Conservation (phyloP, 2,797 vertebrate species). For the Notoglanidium macrostoma region DNA sequence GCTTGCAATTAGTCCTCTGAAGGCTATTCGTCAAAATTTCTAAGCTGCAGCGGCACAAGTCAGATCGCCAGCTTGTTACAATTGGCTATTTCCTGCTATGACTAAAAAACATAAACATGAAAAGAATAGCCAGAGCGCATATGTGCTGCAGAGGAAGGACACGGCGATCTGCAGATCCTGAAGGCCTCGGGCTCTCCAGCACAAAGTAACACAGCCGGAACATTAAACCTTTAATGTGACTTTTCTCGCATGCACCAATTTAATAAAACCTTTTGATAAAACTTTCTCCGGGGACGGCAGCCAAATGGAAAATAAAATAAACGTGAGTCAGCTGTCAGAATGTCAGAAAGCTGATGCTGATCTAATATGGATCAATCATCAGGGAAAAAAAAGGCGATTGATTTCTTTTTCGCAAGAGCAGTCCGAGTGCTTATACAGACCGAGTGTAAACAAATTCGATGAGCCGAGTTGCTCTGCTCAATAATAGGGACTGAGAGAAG, state of each 20-base stretch:
- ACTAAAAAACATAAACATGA: slow-evolving; percentile 57
- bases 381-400: slow-evolving; percentile 36
- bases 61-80: slow-evolving; percentile 68
- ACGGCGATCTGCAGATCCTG: background rate
- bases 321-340: slow-evolving; percentile 52
- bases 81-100: slow-evolving; percentile 70
- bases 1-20: slow-evolving; percentile 73
- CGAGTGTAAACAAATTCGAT: slow-evolving; percentile 67
- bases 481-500: slow-evolving; percentile 52
- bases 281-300: slow-evolving; percentile 41
- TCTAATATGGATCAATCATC: slow-evolving; percentile 54
- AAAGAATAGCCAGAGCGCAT: slow-evolving; percentile 40
- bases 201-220: background rate
- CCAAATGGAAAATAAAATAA: slow-evolving; percentile 45
- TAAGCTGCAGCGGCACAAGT: slow-evolving; percentile 61
- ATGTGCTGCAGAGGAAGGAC: slow-evolving; percentile 36
- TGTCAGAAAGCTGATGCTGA: slow-evolving; percentile 17
- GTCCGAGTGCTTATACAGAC: slow-evolving; percentile 51
- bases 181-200: background rate
- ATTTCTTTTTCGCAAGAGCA: slow-evolving; percentile 63
- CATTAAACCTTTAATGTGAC: slow-evolving; percentile 33
- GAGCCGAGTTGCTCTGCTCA: slow-evolving; percentile 53
- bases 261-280: slow-evolving; percentile 53
- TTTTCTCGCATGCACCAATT: slow-evolving; percentile 45
- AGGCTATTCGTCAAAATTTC: slow-evolving; percentile 72